A percentile compares a stretch with the other conserved stretches of the same genome.
Conservation (phyloP, 2,113 vertebrate species). For the Lophotis ruficrista region DNA sequence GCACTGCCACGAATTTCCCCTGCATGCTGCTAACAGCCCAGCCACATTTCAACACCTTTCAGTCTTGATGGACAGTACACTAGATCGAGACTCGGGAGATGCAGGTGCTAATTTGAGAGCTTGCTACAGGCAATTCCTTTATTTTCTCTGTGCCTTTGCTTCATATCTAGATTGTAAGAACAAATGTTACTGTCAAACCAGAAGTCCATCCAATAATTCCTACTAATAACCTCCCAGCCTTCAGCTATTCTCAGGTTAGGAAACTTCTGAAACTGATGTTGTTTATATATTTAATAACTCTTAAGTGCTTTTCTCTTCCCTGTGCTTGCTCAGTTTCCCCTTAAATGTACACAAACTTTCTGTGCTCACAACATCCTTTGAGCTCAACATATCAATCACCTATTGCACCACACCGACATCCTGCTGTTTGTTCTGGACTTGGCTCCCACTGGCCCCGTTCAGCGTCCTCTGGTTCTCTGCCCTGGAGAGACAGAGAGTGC, state of each 20-base stretch:
- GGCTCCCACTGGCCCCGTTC: not conserved
- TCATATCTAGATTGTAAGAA: not conserved
- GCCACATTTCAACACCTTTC: not conserved
- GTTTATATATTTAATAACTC: conserved; percentile 45
- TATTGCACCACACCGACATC: accelerated
- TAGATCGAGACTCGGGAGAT: not conserved
- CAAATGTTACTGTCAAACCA: conserved; percentile 55
- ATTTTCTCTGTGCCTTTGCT: conserved; percentile 22
- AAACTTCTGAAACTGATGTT: conserved; percentile 16
- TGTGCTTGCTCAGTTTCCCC: not conserved
- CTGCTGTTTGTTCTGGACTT: not conserved
- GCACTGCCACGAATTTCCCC: not conserved
- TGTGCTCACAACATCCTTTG: not conserved
- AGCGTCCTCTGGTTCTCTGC: not conserved
- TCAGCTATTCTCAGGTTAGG: conserved; percentile 32
- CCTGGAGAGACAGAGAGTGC: not conserved
- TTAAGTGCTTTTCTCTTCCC: not conserved
- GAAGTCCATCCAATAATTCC: conserved; percentile 58
- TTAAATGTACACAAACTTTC: not conserved
- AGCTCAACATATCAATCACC: not conserved
- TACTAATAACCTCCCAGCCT: conserved; percentile 44
- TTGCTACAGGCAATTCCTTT: conserved; percentile 29
- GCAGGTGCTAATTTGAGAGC: conserved; percentile 40
- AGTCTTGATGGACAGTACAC: not conserved
- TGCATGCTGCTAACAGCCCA: not conserved